These are phyloP conservation scores for Sinopyrophorus schimmeli DNA, from an alignment of 2,888 invertebrate genomes.

Conservation along the genomic window DNA sequence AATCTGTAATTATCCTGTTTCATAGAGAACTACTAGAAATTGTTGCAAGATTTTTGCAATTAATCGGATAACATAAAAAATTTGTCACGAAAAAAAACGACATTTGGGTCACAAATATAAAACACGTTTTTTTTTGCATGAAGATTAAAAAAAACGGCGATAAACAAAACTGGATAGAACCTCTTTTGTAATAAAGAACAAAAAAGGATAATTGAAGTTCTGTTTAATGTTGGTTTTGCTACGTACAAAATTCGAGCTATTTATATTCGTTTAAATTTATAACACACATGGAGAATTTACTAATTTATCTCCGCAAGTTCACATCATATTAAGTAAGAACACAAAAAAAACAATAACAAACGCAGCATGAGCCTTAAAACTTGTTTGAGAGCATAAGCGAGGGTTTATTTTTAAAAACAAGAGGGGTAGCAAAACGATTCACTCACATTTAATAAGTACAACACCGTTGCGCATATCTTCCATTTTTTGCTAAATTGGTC, in stretches of 20 bases:
- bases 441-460: conserved; percentile 76
- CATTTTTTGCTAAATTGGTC: conserved; percentile 51
- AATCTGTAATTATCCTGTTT: no score
- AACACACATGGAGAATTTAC: conserved; percentile 19
- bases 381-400: no score
- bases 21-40: no score
- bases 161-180: no score
- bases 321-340: background rate
- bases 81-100: no score
- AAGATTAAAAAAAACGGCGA: no score
- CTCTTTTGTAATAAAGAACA: no score
- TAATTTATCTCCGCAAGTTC: conserved; percentile 5
- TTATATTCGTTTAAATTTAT: conserved; percentile 24
- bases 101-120: no score
- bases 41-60: no score
- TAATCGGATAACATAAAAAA: no score
- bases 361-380: background rate
- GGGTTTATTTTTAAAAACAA: background rate
- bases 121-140: no score
- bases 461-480: conserved; percentile 73
- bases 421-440: background rate
- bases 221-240: conserved; percentile 18
- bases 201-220: conserved; percentile 15
- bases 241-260: conserved; percentile 20
- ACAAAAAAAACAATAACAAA: background rate